Percentiles rank a stretch among this genome's conserved stretches.
Conservation (phyloP, 2,888 invertebrate genomes). For the Allophyes oxyacanthae region DNA sequence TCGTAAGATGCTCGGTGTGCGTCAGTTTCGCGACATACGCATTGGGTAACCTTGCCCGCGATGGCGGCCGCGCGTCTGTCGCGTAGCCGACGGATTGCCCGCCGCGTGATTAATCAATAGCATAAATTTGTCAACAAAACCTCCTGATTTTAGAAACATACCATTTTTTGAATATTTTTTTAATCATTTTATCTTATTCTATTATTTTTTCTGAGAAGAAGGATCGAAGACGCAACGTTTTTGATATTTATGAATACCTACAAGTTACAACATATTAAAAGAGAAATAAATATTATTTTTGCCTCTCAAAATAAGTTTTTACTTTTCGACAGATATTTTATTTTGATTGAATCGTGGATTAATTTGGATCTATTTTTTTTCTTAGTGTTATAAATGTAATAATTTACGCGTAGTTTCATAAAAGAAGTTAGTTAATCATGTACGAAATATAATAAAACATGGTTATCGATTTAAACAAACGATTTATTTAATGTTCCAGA, state of each 20-base stretch:
- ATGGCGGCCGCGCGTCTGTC: slow-evolving; percentile 62
- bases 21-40: slow-evolving; percentile 35
- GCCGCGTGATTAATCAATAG: slow-evolving; percentile 55
- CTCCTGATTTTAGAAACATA: slow-evolving; percentile 54
- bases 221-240: slow-evolving; percentile 53
- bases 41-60: slow-evolving; percentile 70
- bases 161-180: slow-evolving; percentile 45
- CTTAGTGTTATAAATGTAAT: too few species aligned
- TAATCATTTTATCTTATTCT: slow-evolving; percentile 32
- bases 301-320: too few species aligned
- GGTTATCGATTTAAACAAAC: slow-evolving; percentile 73
- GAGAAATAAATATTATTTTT: neutral
- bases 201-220: slow-evolving; percentile 40
- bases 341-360: too few species aligned
- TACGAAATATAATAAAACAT: slow-evolving; percentile 53
- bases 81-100: slow-evolving; percentile 49
- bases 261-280: too few species aligned
- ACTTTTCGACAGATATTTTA: too few species aligned
- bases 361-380: too few species aligned
- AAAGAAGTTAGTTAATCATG: too few species aligned
- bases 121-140: slow-evolving; percentile 53
- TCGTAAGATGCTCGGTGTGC: neutral
- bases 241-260: too few species aligned
- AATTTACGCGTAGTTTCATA: too few species aligned
- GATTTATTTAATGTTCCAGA: slow-evolving; percentile 74